Base-by-base conservation (phyloP, 2,797 vertebrate species). In the Lagorchestes hirsutus region DNA sequence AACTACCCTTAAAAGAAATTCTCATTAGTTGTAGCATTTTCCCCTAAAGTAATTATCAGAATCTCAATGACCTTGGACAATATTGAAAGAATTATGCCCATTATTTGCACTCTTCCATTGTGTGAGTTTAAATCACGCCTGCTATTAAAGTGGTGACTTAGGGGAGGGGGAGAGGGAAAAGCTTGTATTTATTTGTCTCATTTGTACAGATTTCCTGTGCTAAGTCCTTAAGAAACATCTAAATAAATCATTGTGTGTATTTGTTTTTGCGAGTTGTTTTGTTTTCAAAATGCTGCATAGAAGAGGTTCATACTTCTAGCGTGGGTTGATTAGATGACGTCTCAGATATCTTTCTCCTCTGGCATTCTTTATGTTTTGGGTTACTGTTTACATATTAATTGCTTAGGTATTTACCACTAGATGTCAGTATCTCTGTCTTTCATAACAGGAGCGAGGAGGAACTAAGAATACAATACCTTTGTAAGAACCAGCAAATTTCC, bases 401-500 rank as follows among this genome's bases (percentile, higher is more conserved):
- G 74, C 91, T 14, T 3, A 58, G 14, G 24, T 93, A 4, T 82
- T 90, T 0, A 55, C 97, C 97, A 12, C 96, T 97, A 98, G 98
- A 54, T 97, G 98, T 97, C 97, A 97, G 97, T 93, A 18, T 96
- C 92, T 74, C 92, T 27, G 82, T 31, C 92, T 0, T 40, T 96
- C 55, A 95, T 0, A n/a, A 31, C 18, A 10, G 74, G 54, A 4
- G 16, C 54, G 22, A 1, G 1, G 50, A 82, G 14, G 52, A 57
- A 92, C 14, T 46, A 27, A 50, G 74, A 87, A 27, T 46, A 27
- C 22, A 50, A 29, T 52, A 24, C 22, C 40, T 46, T 28, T 22
- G 0, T 82, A 8, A 18, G 90, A 16, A 54, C 56, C 8, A 93
- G 4, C 9, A n/a, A 22, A 52, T 55, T 92, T 82, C 12, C 2